Conservation (phyloP, 2,113 vertebrate genomes). For the Clarias macrocephalus region DNA sequence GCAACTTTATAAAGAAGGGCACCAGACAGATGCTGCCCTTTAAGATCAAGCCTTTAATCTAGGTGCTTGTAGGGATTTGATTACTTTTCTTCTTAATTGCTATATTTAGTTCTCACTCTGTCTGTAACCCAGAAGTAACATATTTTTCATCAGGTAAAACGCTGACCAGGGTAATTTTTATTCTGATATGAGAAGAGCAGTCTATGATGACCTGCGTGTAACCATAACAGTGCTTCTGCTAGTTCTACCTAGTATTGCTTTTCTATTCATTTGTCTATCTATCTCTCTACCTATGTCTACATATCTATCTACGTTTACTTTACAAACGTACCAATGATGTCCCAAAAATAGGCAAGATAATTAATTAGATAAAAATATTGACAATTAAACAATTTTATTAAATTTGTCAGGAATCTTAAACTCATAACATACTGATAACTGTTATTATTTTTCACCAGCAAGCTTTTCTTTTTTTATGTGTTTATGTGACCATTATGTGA, state of each 20-base stretch:
- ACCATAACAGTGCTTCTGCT: not conserved
- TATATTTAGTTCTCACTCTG: not conserved
- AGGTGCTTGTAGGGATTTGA: not conserved
- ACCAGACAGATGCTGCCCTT: slow-evolving; percentile 22
- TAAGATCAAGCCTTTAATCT: slow-evolving; percentile 16
- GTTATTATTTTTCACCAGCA: not conserved
- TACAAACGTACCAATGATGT: not conserved
- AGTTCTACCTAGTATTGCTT: not conserved
- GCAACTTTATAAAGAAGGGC: slow-evolving; percentile 27
- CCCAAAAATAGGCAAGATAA: not conserved
- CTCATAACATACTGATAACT: not conserved
- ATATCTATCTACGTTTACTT: too few relatives aligned
- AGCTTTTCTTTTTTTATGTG: not conserved
- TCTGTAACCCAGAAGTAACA: not conserved
- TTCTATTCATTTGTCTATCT: not conserved
- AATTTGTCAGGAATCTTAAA: not conserved
- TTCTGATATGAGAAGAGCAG: not conserved
- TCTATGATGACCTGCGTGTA: not conserved
- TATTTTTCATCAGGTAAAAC: not conserved
- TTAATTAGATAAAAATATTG: too few relatives aligned
- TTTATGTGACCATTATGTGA: too few relatives aligned
- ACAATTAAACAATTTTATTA: not conserved
- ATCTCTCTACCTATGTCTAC: not conserved
- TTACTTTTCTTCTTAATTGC: not conserved
- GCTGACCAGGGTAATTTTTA: not conserved